A percentile compares a stretch with the other conserved stretches of the same genome.
These are phyloP conservation scores for Corythucha ciliata DNA, from an alignment of 2,888 invertebrate genomes.

Conservation along the genomic window DNA sequence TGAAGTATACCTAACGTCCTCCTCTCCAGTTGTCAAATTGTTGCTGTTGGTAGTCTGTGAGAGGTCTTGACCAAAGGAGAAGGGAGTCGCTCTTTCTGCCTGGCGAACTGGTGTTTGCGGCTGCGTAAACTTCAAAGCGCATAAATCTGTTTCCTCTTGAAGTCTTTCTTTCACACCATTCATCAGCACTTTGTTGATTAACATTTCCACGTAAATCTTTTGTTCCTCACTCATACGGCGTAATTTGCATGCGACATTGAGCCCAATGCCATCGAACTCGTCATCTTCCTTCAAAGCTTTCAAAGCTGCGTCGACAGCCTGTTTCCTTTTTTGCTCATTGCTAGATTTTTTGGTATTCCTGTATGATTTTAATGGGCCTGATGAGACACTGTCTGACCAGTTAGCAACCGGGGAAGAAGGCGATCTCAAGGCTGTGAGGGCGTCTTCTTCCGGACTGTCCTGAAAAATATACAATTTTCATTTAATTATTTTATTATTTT, in stretches of 20 bases:
- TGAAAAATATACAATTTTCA: conserved; percentile 9
- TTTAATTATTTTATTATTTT: conserved; percentile 12
- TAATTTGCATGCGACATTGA: conserved; percentile 24
- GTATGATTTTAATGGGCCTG: conserved; percentile 23
- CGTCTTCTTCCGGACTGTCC: conserved; percentile 22
- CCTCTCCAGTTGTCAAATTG: conserved; percentile 19
- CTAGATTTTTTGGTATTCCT: conserved; percentile 19
- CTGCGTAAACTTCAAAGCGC: conserved; percentile 17
- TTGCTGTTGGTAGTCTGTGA: conserved; percentile 12
- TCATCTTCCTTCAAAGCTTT: conserved; percentile 21
- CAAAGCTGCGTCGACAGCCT: conserved; percentile 21
- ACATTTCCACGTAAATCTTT: conserved; percentile 21
- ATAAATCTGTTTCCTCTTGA: conserved; percentile 21
- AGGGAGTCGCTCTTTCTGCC: conserved; percentile 16
- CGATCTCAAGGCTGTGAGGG: conserved; percentile 17
- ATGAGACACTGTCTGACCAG: conserved; percentile 23
- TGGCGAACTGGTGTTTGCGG: conserved; percentile 21
- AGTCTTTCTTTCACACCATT: conserved; percentile 23
- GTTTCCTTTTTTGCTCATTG: conserved; percentile 21
- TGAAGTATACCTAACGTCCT: neutral
- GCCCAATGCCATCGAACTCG: conserved; percentile 22
- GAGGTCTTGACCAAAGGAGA: conserved; percentile 17
- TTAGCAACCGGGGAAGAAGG: conserved; percentile 20
- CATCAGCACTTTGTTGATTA: conserved; percentile 21
- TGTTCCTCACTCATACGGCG: conserved; percentile 20